Evolutionary conservation across 2,888 invertebrate species (phyloP), one percentile per base, ranked within the genome.

Genomic region (Dysmachus trigonus): DNA sequence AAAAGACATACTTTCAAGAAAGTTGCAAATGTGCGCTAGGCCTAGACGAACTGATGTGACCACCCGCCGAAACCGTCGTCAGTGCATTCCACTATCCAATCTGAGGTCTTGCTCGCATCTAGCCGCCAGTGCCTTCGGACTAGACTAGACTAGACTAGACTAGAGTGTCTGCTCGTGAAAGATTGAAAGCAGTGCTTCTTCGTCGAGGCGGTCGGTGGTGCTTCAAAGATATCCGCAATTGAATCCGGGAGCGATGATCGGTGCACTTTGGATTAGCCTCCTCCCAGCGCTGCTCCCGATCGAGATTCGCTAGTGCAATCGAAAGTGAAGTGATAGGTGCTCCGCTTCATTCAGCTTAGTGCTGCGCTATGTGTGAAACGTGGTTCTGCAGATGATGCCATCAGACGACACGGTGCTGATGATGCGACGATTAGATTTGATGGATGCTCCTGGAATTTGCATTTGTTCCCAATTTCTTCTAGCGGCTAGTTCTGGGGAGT

Each of bases 201-300:
- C 38, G 71, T 62, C 38, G 71, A 13, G 47, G 15, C 35, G n/a
- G 18, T 71, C 71, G 41, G 47, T 77, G 27, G 30, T 77, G 62
- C 8, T n/a, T 62, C 18, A 33, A 27, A 62, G 53, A 72, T n/a
- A 83, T 83, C 83, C 72, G 71, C 38, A 38, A 83, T 5, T 18
- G 72, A 41, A 41, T 83, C 83, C 83, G 83, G 83, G 83, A 72
- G 83, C 83, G 72, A 83, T 38, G 77, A 77, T 47, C 77, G 77
- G 27, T 5, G 77, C 47, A 30, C 41, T 41, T 76, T 77, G 30
- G 47, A 77, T 15, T 22, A 18, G 38, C 51, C 4, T 15, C 53
- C 53, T 41, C 41, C 15, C 13, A 41, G 18, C 6, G n/a, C 18
- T 47, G 47, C 47, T 15, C 15, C n/a, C 47, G 47, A 47, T n/a